Evolutionary conservation across 2,888 invertebrate genomes (phyloP).

Genomic region (Ochlodes sylvanus): DNA sequence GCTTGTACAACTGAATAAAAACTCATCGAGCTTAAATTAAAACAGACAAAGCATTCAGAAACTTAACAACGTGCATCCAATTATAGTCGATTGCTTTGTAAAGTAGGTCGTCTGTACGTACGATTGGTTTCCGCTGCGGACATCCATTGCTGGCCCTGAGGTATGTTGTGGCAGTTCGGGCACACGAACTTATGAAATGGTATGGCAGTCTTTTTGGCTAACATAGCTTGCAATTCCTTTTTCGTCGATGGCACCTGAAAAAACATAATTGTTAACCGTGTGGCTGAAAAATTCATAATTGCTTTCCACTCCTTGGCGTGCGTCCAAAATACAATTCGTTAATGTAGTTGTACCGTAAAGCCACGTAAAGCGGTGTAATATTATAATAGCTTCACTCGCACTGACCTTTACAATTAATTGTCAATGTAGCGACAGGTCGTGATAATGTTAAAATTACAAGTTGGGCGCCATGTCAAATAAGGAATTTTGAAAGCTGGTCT

Average conservation of each 20-base stretch:
- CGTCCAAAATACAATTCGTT: constrained; percentile 25
- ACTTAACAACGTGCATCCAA: constrained; percentile 34
- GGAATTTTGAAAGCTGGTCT: too few relatives aligned
- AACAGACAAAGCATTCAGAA: constrained; percentile 20
- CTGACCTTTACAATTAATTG: constrained; percentile 8
- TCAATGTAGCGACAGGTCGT: neutral
- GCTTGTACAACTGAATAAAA: neutral
- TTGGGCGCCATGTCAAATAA: neutral
- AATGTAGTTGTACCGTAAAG: neutral
- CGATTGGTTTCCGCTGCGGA: constrained; percentile 88
- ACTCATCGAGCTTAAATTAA: constrained; percentile 13
- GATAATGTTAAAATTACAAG: neutral
- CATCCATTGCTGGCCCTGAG: constrained; percentile 94
- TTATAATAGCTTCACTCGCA: neutral
- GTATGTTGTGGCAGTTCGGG: constrained; percentile 95
- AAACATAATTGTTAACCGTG: constrained; percentile 1
- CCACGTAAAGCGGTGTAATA: neutral
- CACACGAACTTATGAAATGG: constrained; percentile 97
- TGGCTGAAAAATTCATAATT: constrained; percentile 11
- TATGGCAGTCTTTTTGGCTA: constrained; percentile 91
- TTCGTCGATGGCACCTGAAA: constrained; percentile 90
- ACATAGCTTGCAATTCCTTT: constrained; percentile 89
- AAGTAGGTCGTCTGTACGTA: constrained; percentile 51
- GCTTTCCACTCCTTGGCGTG: constrained; percentile 13
- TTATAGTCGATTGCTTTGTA: constrained; percentile 35